Base-by-base conservation (phyloP, 2,797 vertebrate species). In the Perodicticus potto region DNA sequence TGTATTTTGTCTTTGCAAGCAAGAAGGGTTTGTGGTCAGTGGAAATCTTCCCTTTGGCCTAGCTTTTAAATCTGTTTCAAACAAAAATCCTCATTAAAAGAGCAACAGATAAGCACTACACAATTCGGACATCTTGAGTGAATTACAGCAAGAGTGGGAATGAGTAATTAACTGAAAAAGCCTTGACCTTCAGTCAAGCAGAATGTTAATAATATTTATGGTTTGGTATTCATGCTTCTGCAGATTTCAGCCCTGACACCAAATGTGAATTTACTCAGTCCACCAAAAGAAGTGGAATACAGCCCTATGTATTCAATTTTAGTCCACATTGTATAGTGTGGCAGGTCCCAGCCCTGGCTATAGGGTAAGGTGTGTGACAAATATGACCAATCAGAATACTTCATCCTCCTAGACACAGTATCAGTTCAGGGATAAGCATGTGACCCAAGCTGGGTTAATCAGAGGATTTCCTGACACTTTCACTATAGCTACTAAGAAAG, bases 51-150 rank as follows among this genome's bases (percentile, higher is more conserved):
- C 61, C 43, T 53, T 91, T 93, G 59, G 23, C 91, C 78, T 96
- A 91, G 37, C 10, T 92, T 96, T 94, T 91, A 91, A 97, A 92
- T 97, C 76, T 94, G 53, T 82, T 94, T 94, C 86, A 97, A 95
- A 95, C 70, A 93, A 97, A 96, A 93, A 65, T 92, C 37, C 80
- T 91, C 57, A 94, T 94, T 90, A 85, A 88, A 93, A 88, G 57
- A 92, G 65, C 65, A 93, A 94, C 22, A 83, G 88, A 40, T 23
- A 89, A 84, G 72, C 14, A 67, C 14, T 40, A 49, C 14, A 89
- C 27, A 87, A 70, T 29, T 69, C 10, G 19, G 40, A 86, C 40
- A 92, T 82, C 74, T 82, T 89, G 43, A 90, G 40, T 93, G 72
- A 90, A 45, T 96, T 87, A 92, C 29, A 85, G 59, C 5, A 72